Conservation (phyloP, 2,113 vertebrate genomes). For the Nanorana parkeri region DNA sequence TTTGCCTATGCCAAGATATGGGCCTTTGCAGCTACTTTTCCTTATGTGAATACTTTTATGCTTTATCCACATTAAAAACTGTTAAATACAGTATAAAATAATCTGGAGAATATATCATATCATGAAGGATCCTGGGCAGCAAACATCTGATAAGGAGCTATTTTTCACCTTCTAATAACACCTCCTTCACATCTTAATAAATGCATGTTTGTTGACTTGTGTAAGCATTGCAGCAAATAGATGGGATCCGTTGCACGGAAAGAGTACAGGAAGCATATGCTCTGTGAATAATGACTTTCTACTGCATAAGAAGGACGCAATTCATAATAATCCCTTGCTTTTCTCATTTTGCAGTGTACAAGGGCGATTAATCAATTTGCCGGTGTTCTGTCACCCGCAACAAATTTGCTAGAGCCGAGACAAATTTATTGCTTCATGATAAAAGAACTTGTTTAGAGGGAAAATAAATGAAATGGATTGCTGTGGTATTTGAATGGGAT, state of each 20-base stretch:
- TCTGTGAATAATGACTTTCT: constrained; percentile 87
- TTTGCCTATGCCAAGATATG: not conserved
- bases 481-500: constrained; percentile 75
- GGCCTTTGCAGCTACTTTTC: not conserved
- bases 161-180: constrained; percentile 88
- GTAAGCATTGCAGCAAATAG: constrained; percentile 85
- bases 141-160: constrained; percentile 67
- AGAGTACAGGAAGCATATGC: constrained; percentile 81
- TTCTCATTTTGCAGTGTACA: constrained; percentile 85
- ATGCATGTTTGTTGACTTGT: constrained; percentile 87
- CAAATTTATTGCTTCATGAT: constrained; percentile 92
- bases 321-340: constrained; percentile 91
- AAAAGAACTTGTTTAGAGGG: constrained; percentile 88
- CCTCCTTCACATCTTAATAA: constrained; percentile 86
- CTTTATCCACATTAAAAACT: constrained; percentile 1
- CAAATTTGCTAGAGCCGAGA: constrained; percentile 86
- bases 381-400: constrained; percentile 86
- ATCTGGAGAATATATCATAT: constrained; percentile 2
- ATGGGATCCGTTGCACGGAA: constrained; percentile 83
- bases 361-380: constrained; percentile 89
- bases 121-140: constrained; percentile 39
- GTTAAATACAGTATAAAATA: constrained; percentile 13
- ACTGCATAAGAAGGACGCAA: constrained; percentile 86
- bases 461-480: constrained; percentile 87
- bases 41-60: not conserved